Conservation (phyloP, 1,140 invertebrate genomes). For the honey bee (Apis mellifera) region Amel_HAv3.1 CM009943.2:4889001-4889500, state of each 20-base stretch:
- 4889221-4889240: constrained; percentile 15
- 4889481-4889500: constrained; percentile 61
- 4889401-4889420: constrained; percentile 45
- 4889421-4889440: constrained; percentile 40
- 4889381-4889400: constrained; percentile 67
- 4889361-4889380: constrained; percentile 63
- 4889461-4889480: constrained; percentile 53
- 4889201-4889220: constrained; percentile 35
- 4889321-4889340: constrained; percentile 71
- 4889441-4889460: constrained; percentile 71
- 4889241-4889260: constrained; percentile 1
- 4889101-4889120: constrained; percentile 44
- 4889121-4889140: constrained; percentile 22
- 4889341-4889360: constrained; percentile 70
- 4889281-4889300: constrained; percentile 17
- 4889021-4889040: not conserved
- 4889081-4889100: constrained; percentile 3
- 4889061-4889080: constrained; percentile 33
- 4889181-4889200: constrained; percentile 53
- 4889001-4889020: constrained; percentile 54
- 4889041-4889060: constrained; percentile 16
- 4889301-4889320: not conserved
- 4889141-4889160: constrained; percentile 28
- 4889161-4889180: constrained; percentile 63
- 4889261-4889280: constrained; percentile 20